Percentiles rank a stretch among this genome's conserved stretches.
Conservation (phyloP, 2,797 vertebrate species). For the Eospalax fontanierii region DNA sequence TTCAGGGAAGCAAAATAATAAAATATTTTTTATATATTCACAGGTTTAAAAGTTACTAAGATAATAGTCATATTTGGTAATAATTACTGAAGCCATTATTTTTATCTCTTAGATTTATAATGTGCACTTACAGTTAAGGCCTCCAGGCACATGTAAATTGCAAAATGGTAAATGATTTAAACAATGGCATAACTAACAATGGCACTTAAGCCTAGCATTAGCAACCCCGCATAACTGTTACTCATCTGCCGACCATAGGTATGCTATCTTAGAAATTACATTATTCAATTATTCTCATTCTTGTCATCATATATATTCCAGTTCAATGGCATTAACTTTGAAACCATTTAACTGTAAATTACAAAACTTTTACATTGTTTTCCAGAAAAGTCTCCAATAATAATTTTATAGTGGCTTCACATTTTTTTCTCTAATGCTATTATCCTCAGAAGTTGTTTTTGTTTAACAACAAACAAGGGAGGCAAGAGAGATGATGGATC, state of each 20-base stretch:
- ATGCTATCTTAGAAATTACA: conserved; percentile 46
- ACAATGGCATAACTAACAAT: conserved; percentile 69
- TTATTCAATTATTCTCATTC: conserved; percentile 32
- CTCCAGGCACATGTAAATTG: conserved; percentile 63
- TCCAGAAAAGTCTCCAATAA: conserved; percentile 27
- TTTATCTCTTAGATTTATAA: conserved; percentile 77
- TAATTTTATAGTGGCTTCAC: conserved; percentile 28
- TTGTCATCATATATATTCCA: conserved; percentile 61
- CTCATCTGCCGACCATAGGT: background rate
- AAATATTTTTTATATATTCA: conserved; percentile 18
- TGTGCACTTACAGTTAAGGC: conserved; percentile 67
- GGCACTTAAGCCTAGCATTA: conserved; percentile 54
- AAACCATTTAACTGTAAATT: conserved; percentile 51
- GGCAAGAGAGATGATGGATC: too few species aligned
- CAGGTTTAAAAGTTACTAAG: conserved; percentile 57
- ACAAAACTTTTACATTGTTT: conserved; percentile 21
- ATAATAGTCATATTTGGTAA: conserved; percentile 75
- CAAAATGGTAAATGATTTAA: conserved; percentile 74
- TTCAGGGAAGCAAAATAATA: conserved; percentile 54
- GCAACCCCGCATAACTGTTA: background rate
- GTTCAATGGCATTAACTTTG: conserved; percentile 29
- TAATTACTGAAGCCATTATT: conserved; percentile 62
- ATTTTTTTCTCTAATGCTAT: background rate
- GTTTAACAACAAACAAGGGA: conserved; percentile 20
- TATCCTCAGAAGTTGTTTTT: background rate